Evolutionary conservation across 2,113 vertebrate genomes (phyloP), one percentile per base, ranked within the genome.

Genomic region (Cryptoleucopteryx plumbea): DNA sequence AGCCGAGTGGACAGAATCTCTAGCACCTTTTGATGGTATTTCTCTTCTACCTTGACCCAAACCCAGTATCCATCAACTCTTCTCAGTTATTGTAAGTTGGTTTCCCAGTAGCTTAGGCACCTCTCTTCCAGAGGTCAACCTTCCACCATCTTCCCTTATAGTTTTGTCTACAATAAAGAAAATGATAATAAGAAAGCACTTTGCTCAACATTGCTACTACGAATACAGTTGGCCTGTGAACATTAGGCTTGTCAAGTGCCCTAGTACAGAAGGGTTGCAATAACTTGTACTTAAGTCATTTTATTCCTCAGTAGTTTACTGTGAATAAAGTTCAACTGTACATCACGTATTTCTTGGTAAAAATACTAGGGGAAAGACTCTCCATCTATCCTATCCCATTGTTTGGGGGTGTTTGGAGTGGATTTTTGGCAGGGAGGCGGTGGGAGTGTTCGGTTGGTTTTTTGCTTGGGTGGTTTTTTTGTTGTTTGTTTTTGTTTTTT

Each of bases 391-490:
- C 48, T 27, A 16, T 16, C 10, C 21, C 26, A 48, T 65, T 48
- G 7, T 26, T 16, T 84, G 9, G 7, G 19, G 4, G 6, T 18
- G 5, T 84, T 40, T 22, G 10, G 36, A 63, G 6, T 4, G 29
- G 11, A 52, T 34, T 43, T 66, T 31, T 16, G 8, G 8, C 0
- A 5, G 0, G 5, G 2, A 48, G 7, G 25, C 12, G 2, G 4
- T 9, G 47, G 21, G 21, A 11, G 47, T 56, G 40, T 9, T 48
- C 31, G 16, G 7, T 32, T 66, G 13, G 9, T 47, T 32, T 36
- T 50, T 25, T 50, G 23, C 13, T 50, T 50, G 48, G 4, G 47
- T 45, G 16, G 17, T 43, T 43, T 8, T 16, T 16, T 47, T 19
- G 45, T 48, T 48, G 10, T 58, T 63, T 42, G 7, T 3, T 40